Evolutionary conservation across 2,888 invertebrate species (phyloP).

Genomic region (Cosmopolites sordidus): DNA sequence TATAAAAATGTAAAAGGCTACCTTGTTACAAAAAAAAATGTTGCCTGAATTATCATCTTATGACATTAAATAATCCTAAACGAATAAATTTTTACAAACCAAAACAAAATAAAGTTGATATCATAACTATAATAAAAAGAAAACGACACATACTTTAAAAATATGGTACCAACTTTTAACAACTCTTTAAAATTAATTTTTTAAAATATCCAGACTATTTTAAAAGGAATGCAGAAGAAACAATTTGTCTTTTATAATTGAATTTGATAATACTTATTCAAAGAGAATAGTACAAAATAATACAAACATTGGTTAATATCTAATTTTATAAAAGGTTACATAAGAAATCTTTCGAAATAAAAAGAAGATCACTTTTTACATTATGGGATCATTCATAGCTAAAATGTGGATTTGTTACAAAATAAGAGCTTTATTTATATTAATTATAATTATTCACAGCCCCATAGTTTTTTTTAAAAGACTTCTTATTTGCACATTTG

Average conservation of each 20-base stretch:
- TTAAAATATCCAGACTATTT: conserved; percentile 9
- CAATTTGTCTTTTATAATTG: conserved; percentile 5
- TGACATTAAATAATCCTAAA: not conserved
- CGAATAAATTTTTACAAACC: conserved; percentile 19
- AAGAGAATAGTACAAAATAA: not conserved
- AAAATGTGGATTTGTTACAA: not conserved
- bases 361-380: not conserved
- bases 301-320: not conserved
- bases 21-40: conserved; percentile 27
- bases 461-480: not conserved
- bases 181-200: conserved; percentile 17
- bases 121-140: conserved; percentile 12
- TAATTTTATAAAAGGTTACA: not conserved
- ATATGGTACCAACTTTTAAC: conserved; percentile 32
- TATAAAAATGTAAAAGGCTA: conserved; percentile 27
- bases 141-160: not conserved
- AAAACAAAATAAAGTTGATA: conserved; percentile 30
- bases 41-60: not conserved
- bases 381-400: not conserved
- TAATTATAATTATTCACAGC: not conserved
- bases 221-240: conserved; percentile 18
- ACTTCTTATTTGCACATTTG: not conserved
- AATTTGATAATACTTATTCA: not conserved
- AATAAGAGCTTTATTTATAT: not conserved
- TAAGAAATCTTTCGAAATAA: not conserved